These are phyloP conservation scores for Saccopteryx bilineata DNA, from an alignment of 2,113 vertebrate genomes.

Conservation along the genomic window DNA sequence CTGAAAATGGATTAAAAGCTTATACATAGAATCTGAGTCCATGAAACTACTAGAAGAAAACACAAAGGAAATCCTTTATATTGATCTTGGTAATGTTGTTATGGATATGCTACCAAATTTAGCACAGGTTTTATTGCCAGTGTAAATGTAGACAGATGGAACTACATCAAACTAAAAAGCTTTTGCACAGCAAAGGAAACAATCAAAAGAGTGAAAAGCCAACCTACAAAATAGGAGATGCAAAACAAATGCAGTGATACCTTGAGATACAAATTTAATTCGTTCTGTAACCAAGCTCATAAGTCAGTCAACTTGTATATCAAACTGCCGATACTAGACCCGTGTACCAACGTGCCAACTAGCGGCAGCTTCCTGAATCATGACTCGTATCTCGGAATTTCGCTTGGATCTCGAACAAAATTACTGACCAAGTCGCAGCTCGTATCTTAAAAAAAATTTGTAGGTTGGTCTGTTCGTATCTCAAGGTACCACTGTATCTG, in stretches of 20 bases:
- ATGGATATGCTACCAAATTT: background rate
- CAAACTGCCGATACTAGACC: too few species aligned
- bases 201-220: background rate
- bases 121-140: background rate
- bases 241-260: background rate
- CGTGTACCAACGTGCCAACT: too few species aligned
- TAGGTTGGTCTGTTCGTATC: too few species aligned
- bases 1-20: background rate
- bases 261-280: too few species aligned
- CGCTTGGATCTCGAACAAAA: too few species aligned
- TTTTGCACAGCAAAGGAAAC: background rate
- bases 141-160: background rate
- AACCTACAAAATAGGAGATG: background rate
- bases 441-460: too few species aligned
- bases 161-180: background rate
- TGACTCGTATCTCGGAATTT: too few species aligned
- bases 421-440: too few species aligned
- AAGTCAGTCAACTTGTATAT: too few species aligned
- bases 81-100: background rate
- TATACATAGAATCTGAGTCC: constrained; percentile 7
- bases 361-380: too few species aligned
- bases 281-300: too few species aligned
- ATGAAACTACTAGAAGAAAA: constrained; percentile 26
- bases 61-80: background rate
- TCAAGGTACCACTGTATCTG: background rate